These are phyloP conservation scores for Sebastolobus altivelis DNA, from an alignment of 2,797 vertebrate genomes.

Conservation along the genomic window DNA sequence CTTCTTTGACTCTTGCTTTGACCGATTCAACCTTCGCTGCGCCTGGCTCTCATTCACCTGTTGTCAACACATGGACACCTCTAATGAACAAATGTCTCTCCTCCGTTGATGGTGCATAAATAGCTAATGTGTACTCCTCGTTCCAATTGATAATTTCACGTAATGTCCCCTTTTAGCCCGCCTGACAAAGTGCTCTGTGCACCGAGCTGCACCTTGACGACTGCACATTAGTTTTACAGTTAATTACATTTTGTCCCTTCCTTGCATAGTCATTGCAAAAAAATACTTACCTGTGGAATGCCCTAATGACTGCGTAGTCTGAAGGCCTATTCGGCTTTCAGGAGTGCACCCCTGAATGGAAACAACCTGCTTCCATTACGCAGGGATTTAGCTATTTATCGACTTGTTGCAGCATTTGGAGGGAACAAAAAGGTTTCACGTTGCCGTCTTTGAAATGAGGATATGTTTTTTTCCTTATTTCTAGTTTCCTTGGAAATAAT, in stretches of 20 bases:
- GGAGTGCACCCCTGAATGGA: constrained; percentile 35
- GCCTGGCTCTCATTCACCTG: constrained; percentile 31
- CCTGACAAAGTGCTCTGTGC: constrained; percentile 17
- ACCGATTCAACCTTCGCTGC: constrained; percentile 22
- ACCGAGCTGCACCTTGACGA: neutral
- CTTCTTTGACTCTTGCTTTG: constrained; percentile 24
- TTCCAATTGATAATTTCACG: constrained; percentile 35
- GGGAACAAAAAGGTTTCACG: constrained; percentile 40
- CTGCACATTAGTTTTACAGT: constrained; percentile 26
- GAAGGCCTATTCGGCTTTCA: constrained; percentile 51
- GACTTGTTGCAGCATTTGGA: constrained; percentile 35
- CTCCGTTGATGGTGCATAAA: neutral
- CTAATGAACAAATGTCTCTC: constrained; percentile 21
- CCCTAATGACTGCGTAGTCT: constrained; percentile 39
- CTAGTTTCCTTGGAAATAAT: constrained; percentile 22
- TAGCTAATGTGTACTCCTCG: constrained; percentile 1
- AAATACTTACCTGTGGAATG: constrained; percentile 45
- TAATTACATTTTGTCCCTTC: constrained; percentile 35
- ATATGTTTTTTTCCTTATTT: constrained; percentile 10
- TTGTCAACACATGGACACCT: constrained; percentile 18
- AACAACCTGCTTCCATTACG: constrained; percentile 49
- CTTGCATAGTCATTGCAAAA: constrained; percentile 21
- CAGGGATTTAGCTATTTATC: constrained; percentile 43
- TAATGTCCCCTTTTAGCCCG: constrained; percentile 18
- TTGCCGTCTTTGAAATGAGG: constrained; percentile 34